Percentiles rank a stretch among this genome's conserved stretches.
Evolutionary conservation across 1,140 invertebrate genomes (phyloP).

Genomic region (Eriocheir sinensis): DNA sequence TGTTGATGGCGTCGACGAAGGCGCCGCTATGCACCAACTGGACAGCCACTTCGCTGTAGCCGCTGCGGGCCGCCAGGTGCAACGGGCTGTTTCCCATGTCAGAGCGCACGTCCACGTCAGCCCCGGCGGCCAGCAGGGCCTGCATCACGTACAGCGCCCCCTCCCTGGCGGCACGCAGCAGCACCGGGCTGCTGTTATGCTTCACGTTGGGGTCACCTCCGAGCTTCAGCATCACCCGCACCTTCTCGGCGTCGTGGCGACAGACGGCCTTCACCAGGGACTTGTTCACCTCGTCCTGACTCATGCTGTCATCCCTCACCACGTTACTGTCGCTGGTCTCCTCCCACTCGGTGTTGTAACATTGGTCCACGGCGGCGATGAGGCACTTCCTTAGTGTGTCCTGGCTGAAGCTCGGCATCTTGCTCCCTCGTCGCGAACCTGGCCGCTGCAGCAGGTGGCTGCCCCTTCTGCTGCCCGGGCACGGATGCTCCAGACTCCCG

Average conservation of each 20-base stretch:
- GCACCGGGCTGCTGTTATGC: conserved; percentile 50
- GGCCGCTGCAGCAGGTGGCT: background rate
- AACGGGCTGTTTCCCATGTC: conserved; percentile 70
- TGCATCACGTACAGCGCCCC: conserved; percentile 71
- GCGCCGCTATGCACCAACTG: conserved; percentile 66
- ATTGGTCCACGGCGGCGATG: conserved; percentile 45
- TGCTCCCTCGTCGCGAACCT: background rate
- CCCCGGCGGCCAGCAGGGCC: conserved; percentile 67
- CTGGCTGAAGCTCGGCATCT: conserved; percentile 63
- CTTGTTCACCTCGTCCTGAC: conserved; percentile 62
- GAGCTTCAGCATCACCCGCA: conserved; percentile 44
- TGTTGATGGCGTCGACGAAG: conserved; percentile 74
- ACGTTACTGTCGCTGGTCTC: background rate
- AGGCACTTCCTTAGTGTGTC: conserved; percentile 61
- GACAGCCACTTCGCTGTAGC: conserved; percentile 68
- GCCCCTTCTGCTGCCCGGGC: background rate
- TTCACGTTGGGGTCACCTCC: conserved; percentile 73
- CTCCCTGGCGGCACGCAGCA: conserved; percentile 62
- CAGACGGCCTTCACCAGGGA: conserved; percentile 48
- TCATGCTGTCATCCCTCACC: background rate
- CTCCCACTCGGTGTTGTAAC: conserved; percentile 37
- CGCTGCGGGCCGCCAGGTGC: conserved; percentile 67
- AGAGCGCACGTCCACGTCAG: conserved; percentile 66
- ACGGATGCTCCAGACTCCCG: background rate
- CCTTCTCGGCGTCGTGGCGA: conserved; percentile 33